Evolutionary conservation across 2,888 invertebrate genomes (phyloP), one percentile per base, ranked within the genome.

Genomic region (Dexiosoma caninum): DNA sequence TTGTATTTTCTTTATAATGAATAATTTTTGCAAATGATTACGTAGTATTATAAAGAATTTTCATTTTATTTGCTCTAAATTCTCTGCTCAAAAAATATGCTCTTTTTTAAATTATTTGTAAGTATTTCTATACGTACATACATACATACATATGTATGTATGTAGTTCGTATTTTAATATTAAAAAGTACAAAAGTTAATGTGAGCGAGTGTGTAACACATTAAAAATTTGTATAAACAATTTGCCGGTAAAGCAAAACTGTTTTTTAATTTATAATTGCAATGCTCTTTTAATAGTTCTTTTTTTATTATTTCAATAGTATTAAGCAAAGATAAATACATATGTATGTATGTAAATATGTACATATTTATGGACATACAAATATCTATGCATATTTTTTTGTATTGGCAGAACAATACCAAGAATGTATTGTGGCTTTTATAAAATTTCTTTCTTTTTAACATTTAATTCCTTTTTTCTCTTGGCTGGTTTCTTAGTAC

Each of bases 21-120:
- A 57, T 46, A 57, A 57, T 49, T 77, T 66, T 71, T 44, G 66
- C 70, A 70, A 72, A 69, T 64, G 81, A 81, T 81, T 81, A 81
- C 81, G 81, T 81, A 81, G 81, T 77, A 42, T 69, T 77, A 32
- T 32, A 77, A 81, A 81, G 81, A 81, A 77, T 81, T 81, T 81
- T 64, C 23, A 59, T 51, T 74, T 69, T 81, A 67, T 81, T 72
- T 77, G 77, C 69, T 74, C 81, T 59, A 74, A 49, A 77, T 66
- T 51, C 59, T 67, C 49, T 44, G 14, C 19, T 59, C 59, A 49
- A 16, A 14, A 53, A 16, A 21, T 62, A 23, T 70, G 27, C 66
- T 74, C 66, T 55, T n/a, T n/a, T n/a, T 59, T 23, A 53, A 59
- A 51, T 37, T 19, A n/a, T n/a, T n/a, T n/a, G n/a, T n/a, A n/a